Percentiles rank a stretch among this genome's conserved stretches.
Evolutionary conservation across 2,113 vertebrate species (phyloP).

Genomic region (Arizona elegans): DNA sequence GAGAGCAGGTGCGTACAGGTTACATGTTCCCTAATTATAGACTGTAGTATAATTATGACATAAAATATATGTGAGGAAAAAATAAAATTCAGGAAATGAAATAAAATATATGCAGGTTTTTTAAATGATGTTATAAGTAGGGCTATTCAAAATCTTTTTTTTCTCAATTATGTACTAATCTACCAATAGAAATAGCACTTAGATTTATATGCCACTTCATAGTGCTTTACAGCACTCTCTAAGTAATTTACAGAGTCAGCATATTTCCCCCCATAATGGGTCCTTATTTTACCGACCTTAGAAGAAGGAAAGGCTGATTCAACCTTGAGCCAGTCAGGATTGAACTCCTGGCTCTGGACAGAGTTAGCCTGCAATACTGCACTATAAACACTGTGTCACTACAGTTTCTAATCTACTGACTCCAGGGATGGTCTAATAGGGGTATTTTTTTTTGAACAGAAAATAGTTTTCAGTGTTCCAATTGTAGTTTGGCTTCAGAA

Average conservation of each 20-base stretch:
- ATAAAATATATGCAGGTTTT: neutral
- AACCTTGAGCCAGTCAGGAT: neutral
- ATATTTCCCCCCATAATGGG: neutral
- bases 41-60: neutral
- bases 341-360: neutral
- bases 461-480: neutral
- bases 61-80: neutral
- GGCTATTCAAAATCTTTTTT: neutral
- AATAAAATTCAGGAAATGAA: neutral
- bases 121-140: neutral
- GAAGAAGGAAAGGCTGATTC: neutral
- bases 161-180: neutral
- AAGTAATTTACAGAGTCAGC: neutral
- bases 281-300: neutral
- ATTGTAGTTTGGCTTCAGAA: neutral
- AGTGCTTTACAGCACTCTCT: neutral
- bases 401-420: neutral
- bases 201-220: neutral
- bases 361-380: neutral
- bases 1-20: neutral
- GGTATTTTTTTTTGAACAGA: neutral
- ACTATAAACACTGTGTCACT: neutral
- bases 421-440: neutral
- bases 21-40: neutral
- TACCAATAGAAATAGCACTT: neutral